Base-by-base conservation (phyloP, 2,113 vertebrate genomes). In the Maccullochella peelii region DNA sequence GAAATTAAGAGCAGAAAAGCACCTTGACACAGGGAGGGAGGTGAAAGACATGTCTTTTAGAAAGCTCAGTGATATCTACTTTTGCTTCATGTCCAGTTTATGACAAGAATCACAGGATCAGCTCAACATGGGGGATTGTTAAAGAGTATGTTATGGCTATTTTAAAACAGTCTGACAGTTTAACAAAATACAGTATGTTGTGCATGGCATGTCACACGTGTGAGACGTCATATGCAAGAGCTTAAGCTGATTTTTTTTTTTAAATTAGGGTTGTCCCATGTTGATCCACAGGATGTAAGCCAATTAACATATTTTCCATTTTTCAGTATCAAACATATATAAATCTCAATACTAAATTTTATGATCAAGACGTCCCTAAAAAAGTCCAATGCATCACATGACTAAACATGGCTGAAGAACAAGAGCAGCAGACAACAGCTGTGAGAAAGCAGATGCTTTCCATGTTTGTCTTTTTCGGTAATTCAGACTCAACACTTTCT, bases 401-500 rank as follows among this genome's bases (percentile, higher is more conserved):
- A 78, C 27, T 59, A 8, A 77, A 80, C 12, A 66, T 69, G 65
- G 67, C 68, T 25, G 30, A 38, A 82, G 50, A 69, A 61, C 47
- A 25, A 21, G 6, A 81, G 73, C 82, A 68, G 80, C 77, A 77
- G 88, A 82, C 77, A 70, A 83, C 82, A 85, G 78, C 76, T 90
- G 86, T 68, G 72, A 84, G 76, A 83, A 87, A 82, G 70, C 86
- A 82, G 82, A 89, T 91, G 89, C 81, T 78, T 82, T 86, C 66
- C 44, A 77, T 75, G 80, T 87, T 74, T 83, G 73, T 86, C 70
- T 86, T 75, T 86, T 75, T 23, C 54, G 8, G 77, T 88, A 83
- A 86, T 78, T 86, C 86, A 88, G 68, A 82, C 66, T 83, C 71
- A 47, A 86, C 82, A 49, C 54, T 85, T 88, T 90, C 58, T 70